phyloP scores from a whole-genome alignment of 2,113 vertebrate species.

The Calidris pugnax region DNA sequence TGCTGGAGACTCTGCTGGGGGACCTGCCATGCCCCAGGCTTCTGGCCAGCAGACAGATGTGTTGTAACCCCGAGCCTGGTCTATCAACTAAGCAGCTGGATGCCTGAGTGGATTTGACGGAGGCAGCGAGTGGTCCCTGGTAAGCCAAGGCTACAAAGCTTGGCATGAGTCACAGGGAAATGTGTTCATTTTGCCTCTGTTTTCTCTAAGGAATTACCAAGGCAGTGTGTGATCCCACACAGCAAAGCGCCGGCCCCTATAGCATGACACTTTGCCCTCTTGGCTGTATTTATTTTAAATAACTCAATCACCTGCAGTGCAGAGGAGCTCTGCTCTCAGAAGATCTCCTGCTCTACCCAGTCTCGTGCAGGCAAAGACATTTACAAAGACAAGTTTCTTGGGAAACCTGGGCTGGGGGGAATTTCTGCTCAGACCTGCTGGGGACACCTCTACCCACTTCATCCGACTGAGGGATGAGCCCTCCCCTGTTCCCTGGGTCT shows the following conservation, averaged over 20 bases:
- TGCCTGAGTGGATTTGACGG: fast-evolving
- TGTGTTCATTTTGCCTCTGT: background rate
- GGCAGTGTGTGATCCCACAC: background rate
- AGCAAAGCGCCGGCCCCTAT: background rate
- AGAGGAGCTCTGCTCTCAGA: background rate
- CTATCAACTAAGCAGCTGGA: background rate
- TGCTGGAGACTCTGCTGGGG: background rate
- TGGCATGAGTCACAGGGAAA: background rate
- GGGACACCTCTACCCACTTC: background rate
- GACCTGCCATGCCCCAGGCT: background rate
- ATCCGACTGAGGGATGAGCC: fast-evolving
- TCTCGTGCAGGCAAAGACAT: background rate
- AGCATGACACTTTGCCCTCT: background rate
- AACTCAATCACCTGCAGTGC: background rate
- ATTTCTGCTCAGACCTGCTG: background rate
- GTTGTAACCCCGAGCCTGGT: background rate
- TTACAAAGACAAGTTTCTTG: background rate
- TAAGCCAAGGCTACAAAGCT: background rate
- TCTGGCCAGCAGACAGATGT: background rate
- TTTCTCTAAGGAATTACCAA: background rate
- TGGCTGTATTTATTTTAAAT: background rate
- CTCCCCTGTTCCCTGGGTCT: background rate
- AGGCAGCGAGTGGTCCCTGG: background rate
- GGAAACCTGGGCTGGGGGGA: background rate
- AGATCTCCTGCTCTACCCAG: background rate